These are phyloP conservation scores for Anticlea derivata DNA, from an alignment of 2,888 invertebrate species.

Conservation along the genomic window DNA sequence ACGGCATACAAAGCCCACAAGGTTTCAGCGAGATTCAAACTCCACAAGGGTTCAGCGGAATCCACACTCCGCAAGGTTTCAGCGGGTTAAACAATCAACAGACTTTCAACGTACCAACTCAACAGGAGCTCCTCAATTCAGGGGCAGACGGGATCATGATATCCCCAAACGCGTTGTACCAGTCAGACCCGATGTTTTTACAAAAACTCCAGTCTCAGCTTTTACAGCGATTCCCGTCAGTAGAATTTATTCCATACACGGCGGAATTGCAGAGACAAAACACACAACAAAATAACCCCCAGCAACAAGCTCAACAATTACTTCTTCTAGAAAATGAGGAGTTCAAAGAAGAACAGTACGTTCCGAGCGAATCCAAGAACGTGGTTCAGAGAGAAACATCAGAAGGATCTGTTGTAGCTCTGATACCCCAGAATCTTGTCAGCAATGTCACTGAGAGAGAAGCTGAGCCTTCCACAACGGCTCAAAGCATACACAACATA, in stretches of 20 bases:
- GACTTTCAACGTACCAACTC: conserved; percentile 54
- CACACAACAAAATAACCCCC: conserved; percentile 41
- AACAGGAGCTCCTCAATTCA: conserved; percentile 61
- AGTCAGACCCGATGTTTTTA: conserved; percentile 77
- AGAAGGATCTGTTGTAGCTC: conserved; percentile 59
- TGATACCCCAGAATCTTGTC: conserved; percentile 56
- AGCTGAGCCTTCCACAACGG: conserved; percentile 48
- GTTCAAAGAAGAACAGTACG: conserved; percentile 54
- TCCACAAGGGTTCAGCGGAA: conserved; percentile 20
- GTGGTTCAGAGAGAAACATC: conserved; percentile 70
- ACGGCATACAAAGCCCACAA: conserved; percentile 12
- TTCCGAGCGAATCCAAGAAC: conserved; percentile 58
- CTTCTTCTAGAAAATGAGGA: conserved; percentile 64
- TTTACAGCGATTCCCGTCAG: conserved; percentile 64
- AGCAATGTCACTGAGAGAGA: conserved; percentile 60
- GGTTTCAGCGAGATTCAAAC: conserved; percentile 17
- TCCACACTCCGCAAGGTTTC: conserved; percentile 47
- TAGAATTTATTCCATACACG: conserved; percentile 73
- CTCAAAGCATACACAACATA: conserved; percentile 44
- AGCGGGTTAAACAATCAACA: conserved; percentile 27
- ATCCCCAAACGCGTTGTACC: conserved; percentile 73
- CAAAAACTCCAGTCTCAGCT: conserved; percentile 73
- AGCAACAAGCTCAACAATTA: conserved; percentile 45
- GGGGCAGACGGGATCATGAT: conserved; percentile 68
- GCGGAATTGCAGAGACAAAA: conserved; percentile 51